phyloP scores from a whole-genome alignment of 2,888 invertebrate species.

The Tachina fera region DNA sequence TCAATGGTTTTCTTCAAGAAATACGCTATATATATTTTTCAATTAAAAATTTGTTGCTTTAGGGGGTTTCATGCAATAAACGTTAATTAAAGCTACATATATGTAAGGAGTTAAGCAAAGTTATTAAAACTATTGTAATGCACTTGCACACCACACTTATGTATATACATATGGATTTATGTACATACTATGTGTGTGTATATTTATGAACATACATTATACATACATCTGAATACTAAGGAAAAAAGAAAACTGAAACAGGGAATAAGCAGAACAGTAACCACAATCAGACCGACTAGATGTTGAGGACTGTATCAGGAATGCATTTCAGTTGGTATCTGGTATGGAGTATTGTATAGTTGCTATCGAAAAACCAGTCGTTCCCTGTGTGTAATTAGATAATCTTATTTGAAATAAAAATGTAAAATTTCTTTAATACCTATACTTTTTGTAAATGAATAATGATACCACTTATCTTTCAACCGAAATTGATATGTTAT shows the following conservation, averaged over 20 bases:
- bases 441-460: too few species aligned
- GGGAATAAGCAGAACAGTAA: conserved; percentile 43
- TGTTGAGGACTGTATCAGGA: conserved; percentile 49
- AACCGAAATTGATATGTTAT: too few species aligned
- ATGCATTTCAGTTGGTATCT: conserved; percentile 43
- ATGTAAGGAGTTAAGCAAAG: neutral
- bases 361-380: too few species aligned
- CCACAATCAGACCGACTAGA: conserved; percentile 48
- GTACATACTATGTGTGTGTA: neutral
- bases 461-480: too few species aligned
- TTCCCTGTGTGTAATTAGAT: too few species aligned
- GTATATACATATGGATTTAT: neutral
- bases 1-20: neutral
- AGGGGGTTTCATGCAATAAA: neutral
- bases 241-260: conserved; percentile 39
- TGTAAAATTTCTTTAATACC: too few species aligned
- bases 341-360: conserved; percentile 11
- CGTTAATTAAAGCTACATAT: neutral
- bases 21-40: neutral
- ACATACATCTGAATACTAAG: conserved; percentile 27
- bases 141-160: conserved; percentile 48
- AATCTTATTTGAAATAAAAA: too few species aligned
- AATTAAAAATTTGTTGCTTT: neutral
- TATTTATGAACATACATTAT: neutral
- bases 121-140: conserved; percentile 44